Percentiles rank a stretch among this genome's conserved stretches.
These are phyloP conservation scores for Drosophila bipectinata DNA, from an alignment of 1,140 invertebrate species.

Conservation along the genomic window DNA sequence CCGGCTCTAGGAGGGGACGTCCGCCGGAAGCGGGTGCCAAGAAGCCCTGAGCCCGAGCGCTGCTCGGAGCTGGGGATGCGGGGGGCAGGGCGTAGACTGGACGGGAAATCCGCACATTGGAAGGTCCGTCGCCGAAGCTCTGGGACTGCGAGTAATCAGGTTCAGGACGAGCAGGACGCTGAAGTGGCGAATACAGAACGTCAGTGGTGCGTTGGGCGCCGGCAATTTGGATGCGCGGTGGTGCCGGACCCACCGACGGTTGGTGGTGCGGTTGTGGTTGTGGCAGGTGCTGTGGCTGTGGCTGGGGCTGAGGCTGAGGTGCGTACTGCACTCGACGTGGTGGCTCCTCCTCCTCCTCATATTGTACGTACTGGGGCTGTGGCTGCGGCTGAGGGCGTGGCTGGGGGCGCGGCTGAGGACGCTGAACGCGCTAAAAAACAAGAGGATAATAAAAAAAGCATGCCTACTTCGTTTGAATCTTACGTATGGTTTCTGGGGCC, in stretches of 20 bases:
- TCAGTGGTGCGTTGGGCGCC: constrained; percentile 80
- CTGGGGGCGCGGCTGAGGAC: constrained; percentile 68
- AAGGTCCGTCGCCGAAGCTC: constrained; percentile 73
- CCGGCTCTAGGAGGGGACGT: constrained; percentile 68
- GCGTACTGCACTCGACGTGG: constrained; percentile 75
- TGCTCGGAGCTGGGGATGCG: constrained; percentile 67
- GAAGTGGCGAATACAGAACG: constrained; percentile 77
- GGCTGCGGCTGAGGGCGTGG: constrained; percentile 74
- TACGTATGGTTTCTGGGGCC: constrained; percentile 82
- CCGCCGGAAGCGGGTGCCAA: constrained; percentile 73
- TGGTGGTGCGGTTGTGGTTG: constrained; percentile 48
- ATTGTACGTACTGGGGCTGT: constrained; percentile 81
- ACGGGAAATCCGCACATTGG: constrained; percentile 79
- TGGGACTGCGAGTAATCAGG: constrained; percentile 78
- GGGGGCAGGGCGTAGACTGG: constrained; percentile 78
- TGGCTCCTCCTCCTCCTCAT: constrained; percentile 76
- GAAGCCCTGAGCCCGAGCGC: constrained; percentile 75
- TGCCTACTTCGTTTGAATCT: constrained; percentile 6
- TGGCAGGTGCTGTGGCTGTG: constrained; percentile 70
- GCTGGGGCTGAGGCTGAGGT: constrained; percentile 54
- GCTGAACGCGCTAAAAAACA: constrained; percentile 50
- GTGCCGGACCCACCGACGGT: constrained; percentile 61
- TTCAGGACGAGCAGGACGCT: constrained; percentile 74
- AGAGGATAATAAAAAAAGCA: not conserved
- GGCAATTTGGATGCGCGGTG: constrained; percentile 78